Percentiles rank a stretch among this genome's conserved stretches.
These are phyloP conservation scores for Platygyra sinensis DNA, from an alignment of 64 coral and sea anemone genomes.

Conservation along the genomic window DNA sequence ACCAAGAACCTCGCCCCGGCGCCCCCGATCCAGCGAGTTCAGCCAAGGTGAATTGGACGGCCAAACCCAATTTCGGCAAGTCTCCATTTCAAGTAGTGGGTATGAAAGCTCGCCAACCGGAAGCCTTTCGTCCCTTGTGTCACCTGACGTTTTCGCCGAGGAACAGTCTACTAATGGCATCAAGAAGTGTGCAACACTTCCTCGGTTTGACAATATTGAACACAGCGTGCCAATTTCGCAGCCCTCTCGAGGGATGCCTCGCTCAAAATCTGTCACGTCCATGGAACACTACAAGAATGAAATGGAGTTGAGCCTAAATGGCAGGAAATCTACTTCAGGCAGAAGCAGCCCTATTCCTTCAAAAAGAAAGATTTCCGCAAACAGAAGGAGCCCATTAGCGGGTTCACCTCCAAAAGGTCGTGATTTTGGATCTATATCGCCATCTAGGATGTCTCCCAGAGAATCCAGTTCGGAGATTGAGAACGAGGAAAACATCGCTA, in stretches of 20 bases:
- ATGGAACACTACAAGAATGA: conserved; percentile 14
- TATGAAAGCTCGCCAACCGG: conserved; percentile 13
- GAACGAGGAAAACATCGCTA: background rate
- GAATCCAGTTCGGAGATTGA: background rate
- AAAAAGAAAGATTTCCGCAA: conserved; percentile 26
- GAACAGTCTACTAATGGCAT: background rate
- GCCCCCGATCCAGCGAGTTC: background rate
- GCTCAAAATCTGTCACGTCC: background rate
- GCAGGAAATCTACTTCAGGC: background rate
- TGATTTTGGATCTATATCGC: background rate
- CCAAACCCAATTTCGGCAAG: background rate
- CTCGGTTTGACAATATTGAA: background rate
- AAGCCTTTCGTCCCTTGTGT: background rate
- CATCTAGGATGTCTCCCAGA: background rate
- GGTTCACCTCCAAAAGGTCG: background rate
- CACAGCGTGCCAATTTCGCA: background rate
- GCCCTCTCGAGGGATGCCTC: background rate
- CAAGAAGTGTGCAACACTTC: background rate
- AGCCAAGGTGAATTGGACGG: background rate
- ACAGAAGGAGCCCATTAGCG: background rate
- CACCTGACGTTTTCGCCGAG: background rate
- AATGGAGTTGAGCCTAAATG: background rate
- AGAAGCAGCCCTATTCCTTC: conserved; percentile 20
- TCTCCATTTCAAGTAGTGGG: conserved; percentile 24
- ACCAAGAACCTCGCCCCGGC: background rate